Base-by-base conservation (phyloP, 2,888 invertebrate genomes). In the Lamproptera curius region DNA sequence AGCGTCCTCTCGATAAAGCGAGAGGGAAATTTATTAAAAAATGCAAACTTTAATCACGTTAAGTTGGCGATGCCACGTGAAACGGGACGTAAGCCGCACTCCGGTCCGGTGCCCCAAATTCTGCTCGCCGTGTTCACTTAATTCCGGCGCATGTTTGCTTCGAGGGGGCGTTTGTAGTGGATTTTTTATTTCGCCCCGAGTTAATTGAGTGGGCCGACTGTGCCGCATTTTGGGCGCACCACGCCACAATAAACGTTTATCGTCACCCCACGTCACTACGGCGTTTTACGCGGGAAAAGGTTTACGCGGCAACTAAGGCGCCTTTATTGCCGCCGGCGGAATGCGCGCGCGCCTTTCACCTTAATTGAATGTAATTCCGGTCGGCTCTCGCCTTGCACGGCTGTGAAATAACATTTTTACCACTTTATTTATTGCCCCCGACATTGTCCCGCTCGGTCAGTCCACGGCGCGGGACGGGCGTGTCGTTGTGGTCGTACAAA, bases 341-440 rank as follows among this genome's bases (percentile, higher is more conserved):
- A 85, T 86, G 76, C 72, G 73, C 76, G 71, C 74, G 70, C 72
- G 62, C 67, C 67, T 68, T 28, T 62, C 42, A 67, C 67, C 67
- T 78, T 86, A 86, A 87, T 87, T 87, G 86, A 86, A 87, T 83
- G 82, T 85, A 86, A 87, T 87, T 86, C 82, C 78, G 79, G 80
- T 80, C 77, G 79, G 81, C 81, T 79, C 83, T 82, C 84, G 3
- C 79, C 83, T 73, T 80, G 82, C 82, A 73, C 74, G 62, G 85
- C 63, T 84, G 79, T 85, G 83, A 86, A 86, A 87, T 86, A 84
- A 86, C 82, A 82, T 79, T 85, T n/a, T 86, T 76, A 87, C 76
- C 81, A 76, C 76, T 80, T 31, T 82, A 86, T 86, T 85, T 85
- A 86, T 80, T 79, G 78, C 76, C 75, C 67, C 66, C 67, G 67